Percentiles rank a stretch among this genome's conserved stretches.
phyloP scores from a whole-genome alignment of 2,797 vertebrate genomes.

The Chrysolophus pictus region DNA sequence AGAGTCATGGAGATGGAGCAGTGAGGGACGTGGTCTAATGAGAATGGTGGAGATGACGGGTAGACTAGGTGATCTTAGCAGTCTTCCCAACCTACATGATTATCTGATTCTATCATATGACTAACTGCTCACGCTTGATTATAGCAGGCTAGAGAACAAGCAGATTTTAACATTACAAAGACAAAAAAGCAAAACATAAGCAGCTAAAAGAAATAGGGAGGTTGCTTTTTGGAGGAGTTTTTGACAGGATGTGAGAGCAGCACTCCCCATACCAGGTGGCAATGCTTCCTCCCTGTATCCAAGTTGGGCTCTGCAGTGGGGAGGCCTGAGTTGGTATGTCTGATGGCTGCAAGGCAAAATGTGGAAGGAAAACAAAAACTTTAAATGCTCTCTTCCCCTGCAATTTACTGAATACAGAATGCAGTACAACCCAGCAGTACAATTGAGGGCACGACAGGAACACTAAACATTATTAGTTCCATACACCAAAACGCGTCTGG shows the following conservation, averaged over 20 bases:
- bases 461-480: not conserved
- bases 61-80: too few relatives aligned
- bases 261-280: not conserved
- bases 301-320: not conserved
- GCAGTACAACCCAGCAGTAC: not conserved
- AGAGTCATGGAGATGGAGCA: too few relatives aligned
- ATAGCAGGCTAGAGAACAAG: not conserved
- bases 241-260: not conserved
- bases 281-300: not conserved
- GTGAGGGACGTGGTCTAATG: too few relatives aligned
- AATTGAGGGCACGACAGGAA: not conserved
- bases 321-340: not conserved
- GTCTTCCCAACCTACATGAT: too few relatives aligned
- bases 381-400: accelerated
- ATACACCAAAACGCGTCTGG: not conserved
- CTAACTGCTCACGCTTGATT: not conserved
- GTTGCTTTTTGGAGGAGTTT: not conserved
- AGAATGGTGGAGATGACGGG: too few relatives aligned
- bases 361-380: not conserved
- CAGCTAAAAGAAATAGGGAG: not conserved
- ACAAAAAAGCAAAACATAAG: not conserved
- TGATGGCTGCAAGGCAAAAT: not conserved
- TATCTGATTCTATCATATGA: too few relatives aligned
- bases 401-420: not conserved
- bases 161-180: not conserved